Conservation (phyloP, 2,113 vertebrate genomes). For the Paedocypris sp. region DNA sequence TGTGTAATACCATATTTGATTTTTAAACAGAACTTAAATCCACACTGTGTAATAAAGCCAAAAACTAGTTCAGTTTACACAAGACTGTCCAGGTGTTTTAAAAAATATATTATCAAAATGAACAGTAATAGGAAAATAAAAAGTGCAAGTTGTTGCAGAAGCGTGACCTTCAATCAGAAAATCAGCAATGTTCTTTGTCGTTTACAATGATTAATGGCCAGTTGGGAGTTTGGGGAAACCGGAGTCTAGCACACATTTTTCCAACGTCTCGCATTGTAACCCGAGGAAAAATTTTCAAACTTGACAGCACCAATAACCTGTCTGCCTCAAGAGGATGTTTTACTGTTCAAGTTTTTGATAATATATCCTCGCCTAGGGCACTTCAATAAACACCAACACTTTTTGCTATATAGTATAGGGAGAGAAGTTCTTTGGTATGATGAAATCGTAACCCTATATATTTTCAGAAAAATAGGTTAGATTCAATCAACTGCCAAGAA, state of each 20-base stretch:
- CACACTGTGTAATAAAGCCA: too few relatives aligned
- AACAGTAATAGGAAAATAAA: neutral
- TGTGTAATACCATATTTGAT: too few relatives aligned
- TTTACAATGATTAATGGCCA: neutral
- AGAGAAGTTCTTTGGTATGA: neutral
- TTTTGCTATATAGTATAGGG: constrained; percentile 2
- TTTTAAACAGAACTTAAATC: too few relatives aligned
- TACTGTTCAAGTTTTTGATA: constrained; percentile 1
- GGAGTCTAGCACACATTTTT: neutral
- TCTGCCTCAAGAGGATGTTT: neutral
- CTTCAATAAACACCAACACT: constrained; percentile 13
- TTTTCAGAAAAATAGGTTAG: neutral
- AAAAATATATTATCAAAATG: too few relatives aligned
- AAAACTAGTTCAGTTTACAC: too few relatives aligned
- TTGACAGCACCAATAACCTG: neutral
- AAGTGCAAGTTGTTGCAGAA: too few relatives aligned
- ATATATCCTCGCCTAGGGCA: constrained; percentile 1
- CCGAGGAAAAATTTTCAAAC: neutral
- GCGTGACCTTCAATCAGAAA: neutral
- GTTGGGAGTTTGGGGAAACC: neutral
- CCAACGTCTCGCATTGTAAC: neutral
- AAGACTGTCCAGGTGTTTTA: too few relatives aligned
- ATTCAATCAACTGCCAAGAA: constrained; percentile 11
- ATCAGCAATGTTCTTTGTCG: neutral
- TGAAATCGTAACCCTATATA: neutral